These are phyloP conservation scores for Pheosia gnoma DNA, from an alignment of 2,888 invertebrate species.

Conservation along the genomic window DNA sequence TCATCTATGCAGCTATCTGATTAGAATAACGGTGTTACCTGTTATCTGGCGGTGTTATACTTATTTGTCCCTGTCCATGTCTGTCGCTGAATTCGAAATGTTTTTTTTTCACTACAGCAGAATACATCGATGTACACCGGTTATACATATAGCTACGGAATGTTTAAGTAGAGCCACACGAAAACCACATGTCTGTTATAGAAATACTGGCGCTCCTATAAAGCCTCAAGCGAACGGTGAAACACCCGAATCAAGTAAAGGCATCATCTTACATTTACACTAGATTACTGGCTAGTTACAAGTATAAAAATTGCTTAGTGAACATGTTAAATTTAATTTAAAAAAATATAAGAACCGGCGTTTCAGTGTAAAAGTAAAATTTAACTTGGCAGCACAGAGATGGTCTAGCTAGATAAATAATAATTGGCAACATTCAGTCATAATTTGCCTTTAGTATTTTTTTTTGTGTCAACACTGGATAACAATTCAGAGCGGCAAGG, in stretches of 20 bases:
- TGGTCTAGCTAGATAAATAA: slow-evolving; percentile 12
- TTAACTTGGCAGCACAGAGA: slow-evolving; percentile 35
- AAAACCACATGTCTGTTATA: slow-evolving; percentile 38
- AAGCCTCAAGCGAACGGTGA: slow-evolving; percentile 39
- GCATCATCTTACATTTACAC: slow-evolving; percentile 21
- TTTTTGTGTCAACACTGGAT: slow-evolving; percentile 30
- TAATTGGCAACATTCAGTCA: slow-evolving; percentile 20
- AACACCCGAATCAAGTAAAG: slow-evolving; percentile 8
- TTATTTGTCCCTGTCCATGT: too few species aligned
- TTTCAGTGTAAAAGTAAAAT: slow-evolving; percentile 28
- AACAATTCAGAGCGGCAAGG: slow-evolving; percentile 49
- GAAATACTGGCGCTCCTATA: slow-evolving; percentile 42
- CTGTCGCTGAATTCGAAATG: too few species aligned
- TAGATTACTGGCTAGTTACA: background rate
- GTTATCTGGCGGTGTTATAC: too few species aligned
- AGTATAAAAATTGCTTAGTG: background rate
- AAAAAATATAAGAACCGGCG: background rate
- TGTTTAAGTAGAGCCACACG: slow-evolving; percentile 29
- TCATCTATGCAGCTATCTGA: too few species aligned
- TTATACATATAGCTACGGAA: slow-evolving; percentile 7
- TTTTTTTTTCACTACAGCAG: too few species aligned
- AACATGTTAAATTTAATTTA: too few species aligned
- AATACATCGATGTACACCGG: too few species aligned
- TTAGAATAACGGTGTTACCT: too few species aligned
- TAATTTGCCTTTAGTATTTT: slow-evolving; percentile 14